Percentiles rank a stretch among this genome's conserved stretches.
phyloP scores from a whole-genome alignment of 2,113 vertebrate species.

The Rutilus rutilus region DNA sequence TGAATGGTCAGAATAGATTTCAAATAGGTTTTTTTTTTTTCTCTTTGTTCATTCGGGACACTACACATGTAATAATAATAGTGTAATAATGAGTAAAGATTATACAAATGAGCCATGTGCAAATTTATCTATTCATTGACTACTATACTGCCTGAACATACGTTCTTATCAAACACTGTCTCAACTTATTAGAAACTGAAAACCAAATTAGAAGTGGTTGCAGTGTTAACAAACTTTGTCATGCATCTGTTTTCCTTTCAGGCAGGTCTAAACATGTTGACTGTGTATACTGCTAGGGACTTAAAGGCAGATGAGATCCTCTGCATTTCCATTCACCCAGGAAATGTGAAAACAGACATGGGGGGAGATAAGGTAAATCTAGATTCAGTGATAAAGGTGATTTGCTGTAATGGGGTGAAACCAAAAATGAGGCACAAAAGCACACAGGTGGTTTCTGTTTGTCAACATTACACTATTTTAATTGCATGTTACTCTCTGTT shows the following conservation, averaged over 20 bases:
- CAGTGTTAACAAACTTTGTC: neutral
- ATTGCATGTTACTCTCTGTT: neutral
- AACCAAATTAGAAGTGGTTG: neutral
- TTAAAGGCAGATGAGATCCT: conserved; percentile 41
- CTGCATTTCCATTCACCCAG: conserved; percentile 36
- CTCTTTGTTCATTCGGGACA: too few species aligned
- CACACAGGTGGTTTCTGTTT: neutral
- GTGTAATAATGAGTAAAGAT: neutral
- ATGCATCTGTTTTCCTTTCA: neutral
- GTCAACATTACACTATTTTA: neutral
- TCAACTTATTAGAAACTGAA: neutral
- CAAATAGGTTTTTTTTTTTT: neutral
- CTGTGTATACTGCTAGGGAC: neutral
- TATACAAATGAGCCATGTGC: neutral
- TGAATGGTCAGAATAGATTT: neutral
- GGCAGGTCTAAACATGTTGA: conserved; percentile 55
- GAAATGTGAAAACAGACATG: conserved; percentile 50
- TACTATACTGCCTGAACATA: neutral
- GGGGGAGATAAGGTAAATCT: conserved; percentile 36
- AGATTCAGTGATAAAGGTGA: neutral
- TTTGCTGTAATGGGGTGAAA: neutral
- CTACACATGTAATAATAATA: too few species aligned
- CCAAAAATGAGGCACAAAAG: neutral
- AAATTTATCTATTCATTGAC: neutral
- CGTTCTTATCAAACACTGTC: neutral